Conservation (phyloP, 2,797 vertebrate species). For the Tachyglossus aculeatus region DNA sequence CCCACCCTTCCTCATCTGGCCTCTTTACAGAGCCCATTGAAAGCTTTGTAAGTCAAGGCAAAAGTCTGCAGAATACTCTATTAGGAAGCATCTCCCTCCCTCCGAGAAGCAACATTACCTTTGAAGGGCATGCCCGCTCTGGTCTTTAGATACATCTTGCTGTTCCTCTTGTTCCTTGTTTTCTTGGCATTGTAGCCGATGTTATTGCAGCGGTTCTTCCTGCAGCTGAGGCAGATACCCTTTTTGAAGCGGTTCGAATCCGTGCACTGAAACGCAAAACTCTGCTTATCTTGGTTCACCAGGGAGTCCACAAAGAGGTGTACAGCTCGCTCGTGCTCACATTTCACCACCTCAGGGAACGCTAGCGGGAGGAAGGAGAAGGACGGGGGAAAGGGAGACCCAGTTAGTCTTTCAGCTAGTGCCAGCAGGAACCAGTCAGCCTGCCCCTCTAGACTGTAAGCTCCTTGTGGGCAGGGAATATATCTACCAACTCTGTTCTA, state of each 20-base stretch:
- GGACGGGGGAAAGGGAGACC: not conserved
- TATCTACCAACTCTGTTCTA: no score
- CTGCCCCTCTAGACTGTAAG: no score
- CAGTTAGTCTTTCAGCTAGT: accelerated
- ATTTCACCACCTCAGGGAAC: constrained; percentile 86
- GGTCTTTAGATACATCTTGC: constrained; percentile 96
- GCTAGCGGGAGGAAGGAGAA: constrained; percentile 67
- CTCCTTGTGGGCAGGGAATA: no score
- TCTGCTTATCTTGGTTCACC: constrained; percentile 89
- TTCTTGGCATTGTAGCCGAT: constrained; percentile 91
- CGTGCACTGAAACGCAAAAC: constrained; percentile 91
- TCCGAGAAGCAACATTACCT: constrained; percentile 67
- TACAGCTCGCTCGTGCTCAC: constrained; percentile 92
- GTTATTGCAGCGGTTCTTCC: constrained; percentile 93
- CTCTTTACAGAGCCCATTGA: no score
- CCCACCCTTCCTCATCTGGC: no score
- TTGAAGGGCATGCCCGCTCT: constrained; percentile 90
- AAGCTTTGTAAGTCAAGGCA: no score
- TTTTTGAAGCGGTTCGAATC: constrained; percentile 91
- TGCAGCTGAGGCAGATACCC: constrained; percentile 96
- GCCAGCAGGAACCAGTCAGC: no score
- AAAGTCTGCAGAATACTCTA: no score
- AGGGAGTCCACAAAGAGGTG: constrained; percentile 95
- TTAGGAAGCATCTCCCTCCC: not conserved
- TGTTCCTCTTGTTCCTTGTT: constrained; percentile 85